Conservation (phyloP, 2,797 vertebrate species). For the Enteromius fasciolatus region DNA sequence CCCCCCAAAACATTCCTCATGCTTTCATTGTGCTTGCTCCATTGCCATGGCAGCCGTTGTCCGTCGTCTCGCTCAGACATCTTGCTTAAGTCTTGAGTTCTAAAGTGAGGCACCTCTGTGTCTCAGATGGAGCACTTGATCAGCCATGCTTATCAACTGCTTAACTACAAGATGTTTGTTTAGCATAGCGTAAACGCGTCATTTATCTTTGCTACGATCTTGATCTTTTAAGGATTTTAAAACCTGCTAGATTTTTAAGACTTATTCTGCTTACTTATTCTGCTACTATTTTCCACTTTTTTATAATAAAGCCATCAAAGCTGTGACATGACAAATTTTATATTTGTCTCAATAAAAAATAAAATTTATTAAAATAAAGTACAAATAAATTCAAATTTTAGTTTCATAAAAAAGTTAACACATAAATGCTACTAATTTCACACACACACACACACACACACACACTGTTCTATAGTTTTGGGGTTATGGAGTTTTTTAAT, state of each 20-base stretch:
- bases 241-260: not conserved
- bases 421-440: not conserved
- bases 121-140: constrained; percentile 45
- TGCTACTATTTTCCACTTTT: not conserved
- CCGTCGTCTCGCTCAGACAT: constrained; percentile 25
- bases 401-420: not conserved
- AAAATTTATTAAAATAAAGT: not conserved
- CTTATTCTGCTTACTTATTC: not conserved
- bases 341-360: not conserved
- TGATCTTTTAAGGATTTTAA: not conserved
- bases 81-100: constrained; percentile 47
- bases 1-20: constrained; percentile 44
- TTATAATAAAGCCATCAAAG: not conserved
- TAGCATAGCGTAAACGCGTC: not conserved
- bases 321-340: not conserved
- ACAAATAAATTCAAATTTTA: not conserved
- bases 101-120: constrained; percentile 42
- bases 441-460: too few species aligned
- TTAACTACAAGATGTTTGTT: constrained; percentile 12
- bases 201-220: not conserved
- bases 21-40: constrained; percentile 46
- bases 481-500: not conserved
- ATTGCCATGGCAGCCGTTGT: constrained; percentile 54
- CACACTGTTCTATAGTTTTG: too few species aligned
- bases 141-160: not conserved